Evolutionary conservation across 2,888 invertebrate species (phyloP).

Genomic region (Ecdyonurus torrentis): DNA sequence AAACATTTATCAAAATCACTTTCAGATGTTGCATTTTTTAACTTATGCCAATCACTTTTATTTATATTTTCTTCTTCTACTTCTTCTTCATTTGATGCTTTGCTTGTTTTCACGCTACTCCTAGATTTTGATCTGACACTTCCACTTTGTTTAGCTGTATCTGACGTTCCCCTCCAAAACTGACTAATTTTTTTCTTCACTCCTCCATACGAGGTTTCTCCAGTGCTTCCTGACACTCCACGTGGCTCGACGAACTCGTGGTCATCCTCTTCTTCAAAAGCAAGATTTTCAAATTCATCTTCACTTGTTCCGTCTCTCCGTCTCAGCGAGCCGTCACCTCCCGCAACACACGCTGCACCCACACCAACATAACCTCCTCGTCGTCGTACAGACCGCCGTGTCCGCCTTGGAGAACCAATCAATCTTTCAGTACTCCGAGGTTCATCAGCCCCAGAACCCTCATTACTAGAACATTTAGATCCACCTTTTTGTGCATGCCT

Average conservation of each 20-base stretch:
- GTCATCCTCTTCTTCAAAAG: conserved; percentile 32
- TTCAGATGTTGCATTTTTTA: background rate
- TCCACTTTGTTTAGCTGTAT: background rate
- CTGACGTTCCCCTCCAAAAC: background rate
- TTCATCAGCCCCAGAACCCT: too few species aligned
- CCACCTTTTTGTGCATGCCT: too few species aligned
- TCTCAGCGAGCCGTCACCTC: conserved; percentile 30
- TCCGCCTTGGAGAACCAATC: too few species aligned
- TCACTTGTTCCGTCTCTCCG: conserved; percentile 41
- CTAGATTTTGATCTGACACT: background rate
- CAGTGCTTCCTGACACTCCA: background rate
- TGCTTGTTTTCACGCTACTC: background rate
- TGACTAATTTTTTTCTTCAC: background rate
- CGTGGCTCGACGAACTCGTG: conserved; percentile 5
- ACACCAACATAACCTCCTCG: too few species aligned
- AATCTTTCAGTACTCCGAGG: too few species aligned
- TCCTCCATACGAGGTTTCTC: background rate
- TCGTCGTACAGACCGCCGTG: too few species aligned
- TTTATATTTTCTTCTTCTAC: background rate
- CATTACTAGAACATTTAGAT: too few species aligned
- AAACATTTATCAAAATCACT: background rate
- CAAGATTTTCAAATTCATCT: conserved; percentile 47
- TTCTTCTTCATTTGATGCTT: background rate
- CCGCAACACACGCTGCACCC: conserved; percentile 13
- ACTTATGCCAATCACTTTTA: background rate